Evolutionary conservation across 2,113 vertebrate species (phyloP).

Genomic region (Podocnemis expansa): DNA sequence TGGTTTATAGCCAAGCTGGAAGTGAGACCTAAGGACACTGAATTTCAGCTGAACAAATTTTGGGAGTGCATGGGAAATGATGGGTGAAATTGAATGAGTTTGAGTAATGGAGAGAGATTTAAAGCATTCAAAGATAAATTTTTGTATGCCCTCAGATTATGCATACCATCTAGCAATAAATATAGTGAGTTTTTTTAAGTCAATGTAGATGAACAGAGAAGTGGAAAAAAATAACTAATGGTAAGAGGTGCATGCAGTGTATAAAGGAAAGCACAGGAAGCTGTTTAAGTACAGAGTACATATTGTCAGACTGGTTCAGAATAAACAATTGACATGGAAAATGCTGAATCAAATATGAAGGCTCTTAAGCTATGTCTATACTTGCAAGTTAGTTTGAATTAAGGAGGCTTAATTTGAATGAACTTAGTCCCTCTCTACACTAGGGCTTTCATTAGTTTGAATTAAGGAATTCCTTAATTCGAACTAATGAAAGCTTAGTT

Average conservation of each 20-base stretch:
- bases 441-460: too few relatives aligned
- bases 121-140: constrained; percentile 52
- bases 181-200: neutral
- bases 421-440: too few relatives aligned
- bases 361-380: neutral
- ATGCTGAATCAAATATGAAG: neutral
- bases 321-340: neutral
- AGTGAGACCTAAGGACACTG: neutral
- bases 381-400: too few relatives aligned
- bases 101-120: constrained; percentile 56
- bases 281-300: neutral
- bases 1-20: constrained; percentile 3
- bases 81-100: constrained; percentile 64
- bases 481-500: too few relatives aligned
- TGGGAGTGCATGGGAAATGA: constrained; percentile 45
- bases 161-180: constrained; percentile 10
- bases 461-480: too few relatives aligned
- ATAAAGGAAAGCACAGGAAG: neutral
- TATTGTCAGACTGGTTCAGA: neutral
- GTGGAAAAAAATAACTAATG: neutral
- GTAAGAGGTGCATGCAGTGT: neutral
- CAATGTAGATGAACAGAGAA: neutral
- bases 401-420: too few relatives aligned
- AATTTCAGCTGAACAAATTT: constrained; percentile 55
- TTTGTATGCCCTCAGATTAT: constrained; percentile 25